Base-by-base conservation (phyloP, 2,888 invertebrate species). In the Synanthedon vespiformis region DNA sequence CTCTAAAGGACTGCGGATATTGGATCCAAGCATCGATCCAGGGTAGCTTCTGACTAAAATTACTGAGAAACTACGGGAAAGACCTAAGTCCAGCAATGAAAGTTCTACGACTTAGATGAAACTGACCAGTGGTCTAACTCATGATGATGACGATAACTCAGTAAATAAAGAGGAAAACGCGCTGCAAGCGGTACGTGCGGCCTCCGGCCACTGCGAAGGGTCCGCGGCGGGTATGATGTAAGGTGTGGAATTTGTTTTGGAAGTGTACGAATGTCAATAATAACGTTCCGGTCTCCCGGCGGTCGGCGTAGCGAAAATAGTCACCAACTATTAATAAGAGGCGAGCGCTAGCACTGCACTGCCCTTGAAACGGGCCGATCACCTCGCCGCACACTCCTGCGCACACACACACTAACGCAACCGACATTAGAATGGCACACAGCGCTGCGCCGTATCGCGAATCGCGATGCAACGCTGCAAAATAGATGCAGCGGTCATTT, bases 361-460 rank as follows among this genome's bases (percentile, higher is more conserved):
- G 86, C 85, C 86, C 86, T 87, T 87, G 86, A 87, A 84, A 71
- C 77, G 79, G 86, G 82, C 62, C 86, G 84, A 81, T 87, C 84
- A 85, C 86, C 86, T 76, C 83, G 74, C 78, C 78, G 71, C 80
- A 69, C 77, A 68, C 61, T 56, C 58, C 62, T 69, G 52, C 61
- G 58, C 62, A 56, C 61, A 50, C 62, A 51, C 61, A 56, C 62
- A 51, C 62, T 51, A 54, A 48, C 48, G 58, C 55, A 58, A 53
- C 58, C 48, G 57, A 54, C 58, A 52, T 57, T 58, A 61, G 57
- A 61, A 55, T 53, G 66, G 64, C 72, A 63, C 69, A 60, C 64
- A 59, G 69, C 52, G 40, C 40, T 58, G 51, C 58, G 51, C 57
- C 53, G 44, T 41, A 52, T 48, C 53, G 74, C 77, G 72, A 76